Conservation (phyloP, 2,113 vertebrate species). For the Nymphicus hollandicus region DNA sequence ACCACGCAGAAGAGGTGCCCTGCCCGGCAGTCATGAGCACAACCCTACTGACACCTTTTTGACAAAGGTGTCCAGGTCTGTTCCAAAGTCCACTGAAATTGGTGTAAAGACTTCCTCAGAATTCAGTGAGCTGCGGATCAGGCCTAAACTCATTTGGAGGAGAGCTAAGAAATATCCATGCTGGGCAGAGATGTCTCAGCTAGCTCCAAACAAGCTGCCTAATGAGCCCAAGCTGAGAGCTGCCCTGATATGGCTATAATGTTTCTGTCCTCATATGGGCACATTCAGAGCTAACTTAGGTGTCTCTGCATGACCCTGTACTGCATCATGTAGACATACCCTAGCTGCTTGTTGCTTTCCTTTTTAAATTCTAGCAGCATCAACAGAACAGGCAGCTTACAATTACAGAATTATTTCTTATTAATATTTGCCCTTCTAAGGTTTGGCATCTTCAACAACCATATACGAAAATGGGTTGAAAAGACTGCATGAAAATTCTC, state of each 20-base stretch:
- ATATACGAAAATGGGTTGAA: conserved; percentile 43
- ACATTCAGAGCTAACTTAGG: background rate
- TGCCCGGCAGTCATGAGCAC: accelerated
- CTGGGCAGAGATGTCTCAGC: background rate
- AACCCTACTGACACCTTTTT: background rate
- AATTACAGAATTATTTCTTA: background rate
- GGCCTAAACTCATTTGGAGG: background rate
- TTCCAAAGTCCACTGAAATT: background rate
- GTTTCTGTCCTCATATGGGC: background rate
- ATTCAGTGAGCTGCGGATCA: background rate
- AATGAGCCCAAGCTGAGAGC: conserved; percentile 15
- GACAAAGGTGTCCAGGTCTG: background rate
- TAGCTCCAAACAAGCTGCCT: conserved; percentile 4
- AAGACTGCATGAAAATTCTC: conserved; percentile 50
- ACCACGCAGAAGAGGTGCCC: background rate
- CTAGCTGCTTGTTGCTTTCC: background rate
- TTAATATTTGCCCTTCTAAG: conserved; percentile 30
- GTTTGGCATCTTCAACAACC: conserved; percentile 8
- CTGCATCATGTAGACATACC: background rate
- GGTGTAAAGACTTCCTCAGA: background rate
- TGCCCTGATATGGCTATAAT: background rate
- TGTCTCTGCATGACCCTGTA: background rate
- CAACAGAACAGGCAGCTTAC: background rate
- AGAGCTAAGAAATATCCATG: background rate
- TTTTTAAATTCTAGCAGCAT: background rate